A percentile compares a stretch with the other conserved stretches of the same genome.
phyloP scores from a whole-genome alignment of 2,888 invertebrate species.

The Cheilosia impressa region DNA sequence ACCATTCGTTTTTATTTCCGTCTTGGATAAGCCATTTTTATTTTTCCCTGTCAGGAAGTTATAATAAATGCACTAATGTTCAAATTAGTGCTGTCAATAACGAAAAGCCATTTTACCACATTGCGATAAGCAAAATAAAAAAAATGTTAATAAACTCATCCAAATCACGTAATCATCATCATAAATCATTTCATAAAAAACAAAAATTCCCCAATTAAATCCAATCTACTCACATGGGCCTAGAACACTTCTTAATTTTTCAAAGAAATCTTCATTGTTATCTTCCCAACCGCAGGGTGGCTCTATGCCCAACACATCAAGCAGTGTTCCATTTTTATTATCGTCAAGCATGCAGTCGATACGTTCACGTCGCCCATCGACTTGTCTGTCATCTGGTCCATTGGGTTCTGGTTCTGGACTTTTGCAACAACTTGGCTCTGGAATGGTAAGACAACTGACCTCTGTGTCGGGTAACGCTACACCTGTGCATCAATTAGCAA shows the following conservation, averaged over 20 bases:
- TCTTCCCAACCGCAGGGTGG: conserved; percentile 88
- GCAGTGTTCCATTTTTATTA: conserved; percentile 93
- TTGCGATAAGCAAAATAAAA: conserved; percentile 43
- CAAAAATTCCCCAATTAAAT: conserved; percentile 25
- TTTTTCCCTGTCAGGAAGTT: no score
- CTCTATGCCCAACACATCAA: conserved; percentile 95
- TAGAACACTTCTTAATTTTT: conserved; percentile 79
- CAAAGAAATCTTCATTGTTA: conserved; percentile 85
- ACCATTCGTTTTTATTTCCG: no score
- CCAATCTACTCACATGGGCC: conserved; percentile 54
- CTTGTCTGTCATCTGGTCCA: conserved; percentile 87
- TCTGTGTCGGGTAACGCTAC: conserved; percentile 87
- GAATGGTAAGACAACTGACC: conserved; percentile 95
- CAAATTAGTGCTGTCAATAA: no score
- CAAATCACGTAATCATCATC: conserved; percentile 71
- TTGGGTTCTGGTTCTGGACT: conserved; percentile 89
- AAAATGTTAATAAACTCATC: conserved; percentile 10
- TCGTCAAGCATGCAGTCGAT: conserved; percentile 91
- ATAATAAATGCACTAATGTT: no score
- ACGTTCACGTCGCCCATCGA: conserved; percentile 89
- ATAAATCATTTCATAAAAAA: conserved; percentile 46
- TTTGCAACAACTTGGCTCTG: conserved; percentile 94
- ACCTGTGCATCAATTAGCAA: conserved; percentile 85
- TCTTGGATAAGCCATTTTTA: no score
- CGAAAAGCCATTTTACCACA: not conserved